phyloP scores from a whole-genome alignment of 2,888 invertebrate genomes.

The Habroteleia sp. region DNA sequence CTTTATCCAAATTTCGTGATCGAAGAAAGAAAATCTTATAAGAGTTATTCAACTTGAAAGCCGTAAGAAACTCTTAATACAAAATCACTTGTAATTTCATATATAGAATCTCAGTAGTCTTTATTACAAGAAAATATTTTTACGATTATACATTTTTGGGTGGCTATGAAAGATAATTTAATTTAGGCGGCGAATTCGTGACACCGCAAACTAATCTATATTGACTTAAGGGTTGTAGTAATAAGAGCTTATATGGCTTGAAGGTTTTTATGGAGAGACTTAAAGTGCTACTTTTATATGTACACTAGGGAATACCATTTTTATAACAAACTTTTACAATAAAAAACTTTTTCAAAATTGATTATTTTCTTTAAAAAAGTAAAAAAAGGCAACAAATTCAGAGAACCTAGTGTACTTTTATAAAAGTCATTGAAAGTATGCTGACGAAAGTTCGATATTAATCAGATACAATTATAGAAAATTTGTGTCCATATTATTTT shows the following conservation, averaged over 20 bases:
- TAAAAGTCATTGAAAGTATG: conserved; percentile 24
- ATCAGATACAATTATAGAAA: neutral
- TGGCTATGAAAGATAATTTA: conserved; percentile 27
- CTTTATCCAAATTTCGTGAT: too few relatives aligned
- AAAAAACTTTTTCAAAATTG: neutral
- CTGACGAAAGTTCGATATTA: conserved; percentile 36
- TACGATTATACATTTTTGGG: conserved; percentile 15
- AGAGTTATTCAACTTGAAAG: too few relatives aligned
- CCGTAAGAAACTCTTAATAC: too few relatives aligned
- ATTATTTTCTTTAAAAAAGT: too few relatives aligned
- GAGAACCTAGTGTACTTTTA: conserved; percentile 10
- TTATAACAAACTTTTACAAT: conserved; percentile 23
- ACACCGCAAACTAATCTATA: conserved; percentile 31
- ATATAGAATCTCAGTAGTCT: too few relatives aligned
- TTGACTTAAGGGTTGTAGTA: conserved; percentile 48
- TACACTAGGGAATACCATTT: conserved; percentile 22
- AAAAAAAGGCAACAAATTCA: conserved; percentile 13
- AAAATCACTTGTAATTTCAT: too few relatives aligned
- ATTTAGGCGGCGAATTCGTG: conserved; percentile 14
- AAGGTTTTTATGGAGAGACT: conserved; percentile 38
- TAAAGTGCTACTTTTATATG: conserved; percentile 39
- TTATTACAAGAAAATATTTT: conserved; percentile 21
- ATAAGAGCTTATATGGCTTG: conserved; percentile 47
- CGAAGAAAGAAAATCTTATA: too few relatives aligned
- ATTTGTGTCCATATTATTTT: conserved; percentile 8